A percentile compares a stretch with the other conserved stretches of the same genome.
phyloP scores from a whole-genome alignment of 1,140 invertebrate genomes.

The Chlorops oryzae region DNA sequence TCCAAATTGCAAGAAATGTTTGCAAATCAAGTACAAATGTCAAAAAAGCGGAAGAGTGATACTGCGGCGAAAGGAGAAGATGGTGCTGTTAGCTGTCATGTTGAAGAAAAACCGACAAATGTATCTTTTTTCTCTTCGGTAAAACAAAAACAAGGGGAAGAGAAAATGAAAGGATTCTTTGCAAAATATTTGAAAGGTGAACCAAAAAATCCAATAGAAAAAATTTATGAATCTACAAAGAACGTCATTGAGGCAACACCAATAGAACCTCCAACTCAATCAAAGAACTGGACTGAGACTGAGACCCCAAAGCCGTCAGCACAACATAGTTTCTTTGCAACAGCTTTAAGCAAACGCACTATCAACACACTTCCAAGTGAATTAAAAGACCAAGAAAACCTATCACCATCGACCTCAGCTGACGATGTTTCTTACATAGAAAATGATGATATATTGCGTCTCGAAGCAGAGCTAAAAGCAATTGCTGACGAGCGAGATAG shows the following conservation, averaged over 20 bases:
- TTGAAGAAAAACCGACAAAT: too few species aligned
- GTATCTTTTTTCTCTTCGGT: too few species aligned
- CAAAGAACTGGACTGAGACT: too few species aligned
- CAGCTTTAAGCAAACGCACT: neutral
- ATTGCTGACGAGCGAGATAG: too few species aligned
- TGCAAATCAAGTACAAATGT: conserved; percentile 36
- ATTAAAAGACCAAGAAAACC: too few species aligned
- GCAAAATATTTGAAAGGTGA: conserved; percentile 25
- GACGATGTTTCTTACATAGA: neutral
- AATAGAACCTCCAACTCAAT: too few species aligned
- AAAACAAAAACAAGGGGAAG: too few species aligned
- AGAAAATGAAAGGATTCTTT: conserved; percentile 32
- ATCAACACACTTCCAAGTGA: too few species aligned
- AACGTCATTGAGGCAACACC: too few species aligned
- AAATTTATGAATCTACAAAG: neutral
- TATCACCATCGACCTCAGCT: neutral
- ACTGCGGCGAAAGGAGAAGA: neutral
- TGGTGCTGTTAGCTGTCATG: too few species aligned
- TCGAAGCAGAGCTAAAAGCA: too few species aligned
- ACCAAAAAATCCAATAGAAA: conserved; percentile 12
- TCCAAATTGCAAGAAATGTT: conserved; percentile 47
- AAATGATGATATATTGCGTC: neutral
- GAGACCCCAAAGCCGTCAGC: too few species aligned
- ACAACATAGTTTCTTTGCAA: conserved; percentile 16
- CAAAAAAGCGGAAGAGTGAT: conserved; percentile 1